Evolutionary conservation across 23 tunicate species (phyloP), one percentile per base, ranked within the genome.

Genomic region (Styela clava): DNA sequence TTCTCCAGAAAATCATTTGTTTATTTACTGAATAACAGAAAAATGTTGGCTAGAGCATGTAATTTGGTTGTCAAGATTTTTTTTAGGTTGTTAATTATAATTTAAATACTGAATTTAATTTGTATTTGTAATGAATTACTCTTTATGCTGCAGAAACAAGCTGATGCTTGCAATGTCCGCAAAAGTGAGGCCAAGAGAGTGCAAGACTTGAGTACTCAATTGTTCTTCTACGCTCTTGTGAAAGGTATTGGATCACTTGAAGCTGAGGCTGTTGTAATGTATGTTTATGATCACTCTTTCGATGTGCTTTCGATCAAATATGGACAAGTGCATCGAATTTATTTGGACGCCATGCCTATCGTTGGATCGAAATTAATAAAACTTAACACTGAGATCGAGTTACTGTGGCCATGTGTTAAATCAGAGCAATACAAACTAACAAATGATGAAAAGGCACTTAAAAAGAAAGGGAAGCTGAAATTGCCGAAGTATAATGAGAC

Each of bases 271-370:
- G 79, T 91, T 83, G 90, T 91, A 7, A 82, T 91, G 87, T 74
- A 91, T 65, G 89, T 91, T 0, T 67, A 85, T 44, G 84, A 85
- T 37, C 87, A 77, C 9, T 68, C 86, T 64, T 25, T 91, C 2
- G 97, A 91, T 65, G 82, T 91, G 20, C 76, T 91, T 7, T 85
- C 97, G 2, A 74, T 85, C 34, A 83, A 82, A 33, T 91, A 82
- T 71, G 97, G 97, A 30, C 84, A 86, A 19, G 68, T 82, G n/a
- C 44, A 78, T 35, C 77, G 97, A 0, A 81, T 91, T 24, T 86
- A 82, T 78, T 27, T 85, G 0, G 90, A 85, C 30, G 67, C 37
- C 23, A 34, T 86, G 29, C 89, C 89, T 0, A 62, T 74, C 9
- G 74, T 73, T 16, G 63, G 34, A 61, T 86, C 34, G 21, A 86